Evolutionary conservation across 2,113 vertebrate genomes (phyloP), one percentile per base, ranked within the genome.

Genomic region (Ceyx melanurus): DNA sequence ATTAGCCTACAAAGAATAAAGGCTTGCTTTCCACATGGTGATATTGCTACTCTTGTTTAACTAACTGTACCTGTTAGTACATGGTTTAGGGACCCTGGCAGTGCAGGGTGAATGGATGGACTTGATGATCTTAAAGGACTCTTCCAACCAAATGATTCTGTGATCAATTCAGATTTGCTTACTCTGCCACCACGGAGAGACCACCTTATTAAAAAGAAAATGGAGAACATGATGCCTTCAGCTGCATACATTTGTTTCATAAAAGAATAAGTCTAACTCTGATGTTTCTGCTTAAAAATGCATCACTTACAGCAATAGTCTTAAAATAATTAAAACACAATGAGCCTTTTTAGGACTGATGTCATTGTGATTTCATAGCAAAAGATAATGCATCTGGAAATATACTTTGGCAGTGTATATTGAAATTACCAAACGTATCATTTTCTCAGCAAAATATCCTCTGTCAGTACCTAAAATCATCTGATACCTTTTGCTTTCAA

Each of bases 181-280:
- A 67, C 18, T 45, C 26, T 2, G 5, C 7, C n/a, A 65, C 9
- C 37, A 50, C 0, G 0, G 13, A 86, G 25, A 82, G 28, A 51
- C 11, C 25, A 23, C 21, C 21, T 31, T 89, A 50, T 60, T 54
- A 42, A 84, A 84, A 58, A 16, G 31, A 45, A 37, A 80, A 57
- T 1, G 5, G 48, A 10, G 5, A 87, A 74, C 4, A 70, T 28
- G 13, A 67, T 64, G 74, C 37, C 51, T 81, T 56, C 6, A 53
- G 31, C 17, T 71, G 48, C 37, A 80, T 6, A 20, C 9, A 20
- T 5, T 60, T 43, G 16, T 77, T 94, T 74, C 58, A 62, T 31
- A 53, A 75, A 92, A 72, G 53, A 76, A 31, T 45, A 68, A n/a
- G 17, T 28, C 46, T 50, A 71, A 78, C 17, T 15, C 28, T 17